phyloP scores from a whole-genome alignment of 2,888 invertebrate genomes.

The Chaitophorus viminalis region DNA sequence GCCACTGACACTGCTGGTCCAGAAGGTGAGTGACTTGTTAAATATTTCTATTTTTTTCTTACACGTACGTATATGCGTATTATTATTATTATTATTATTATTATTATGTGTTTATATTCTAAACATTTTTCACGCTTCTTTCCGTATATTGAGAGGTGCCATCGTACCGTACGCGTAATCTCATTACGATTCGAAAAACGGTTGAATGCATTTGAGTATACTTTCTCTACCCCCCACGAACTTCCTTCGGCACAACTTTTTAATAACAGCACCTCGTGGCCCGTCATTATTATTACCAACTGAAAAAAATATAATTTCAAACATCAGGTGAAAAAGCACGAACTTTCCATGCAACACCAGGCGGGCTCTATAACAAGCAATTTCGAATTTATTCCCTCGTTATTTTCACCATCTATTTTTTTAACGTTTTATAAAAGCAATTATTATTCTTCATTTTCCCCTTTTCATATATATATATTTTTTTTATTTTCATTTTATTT shows the following conservation, averaged over 20 bases:
- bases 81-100: no score
- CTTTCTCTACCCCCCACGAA: constrained; percentile 30
- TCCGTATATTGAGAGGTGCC: neutral
- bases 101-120: constrained; percentile 28
- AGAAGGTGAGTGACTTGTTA: constrained; percentile 42
- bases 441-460: constrained; percentile 59
- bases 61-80: neutral
- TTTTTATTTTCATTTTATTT: constrained; percentile 29
- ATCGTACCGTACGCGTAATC: constrained; percentile 1
- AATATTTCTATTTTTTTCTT: neutral
- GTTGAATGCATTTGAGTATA: constrained; percentile 56
- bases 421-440: constrained; percentile 60
- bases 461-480: constrained; percentile 7
- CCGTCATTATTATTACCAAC: constrained; percentile 55
- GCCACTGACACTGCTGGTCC: constrained; percentile 61
- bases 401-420: constrained; percentile 57
- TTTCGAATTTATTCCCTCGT: constrained; percentile 61
- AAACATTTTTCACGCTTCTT: constrained; percentile 2
- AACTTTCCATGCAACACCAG: constrained; percentile 55
- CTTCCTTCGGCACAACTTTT: constrained; percentile 42
- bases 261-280: constrained; percentile 57
- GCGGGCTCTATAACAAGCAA: constrained; percentile 60
- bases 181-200: constrained; percentile 51
- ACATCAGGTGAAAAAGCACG: constrained; percentile 60
- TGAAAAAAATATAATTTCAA: constrained; percentile 50